Evolutionary conservation across 2,888 invertebrate species (phyloP), one percentile per base, ranked within the genome.

Genomic region (Venusia cambrica): DNA sequence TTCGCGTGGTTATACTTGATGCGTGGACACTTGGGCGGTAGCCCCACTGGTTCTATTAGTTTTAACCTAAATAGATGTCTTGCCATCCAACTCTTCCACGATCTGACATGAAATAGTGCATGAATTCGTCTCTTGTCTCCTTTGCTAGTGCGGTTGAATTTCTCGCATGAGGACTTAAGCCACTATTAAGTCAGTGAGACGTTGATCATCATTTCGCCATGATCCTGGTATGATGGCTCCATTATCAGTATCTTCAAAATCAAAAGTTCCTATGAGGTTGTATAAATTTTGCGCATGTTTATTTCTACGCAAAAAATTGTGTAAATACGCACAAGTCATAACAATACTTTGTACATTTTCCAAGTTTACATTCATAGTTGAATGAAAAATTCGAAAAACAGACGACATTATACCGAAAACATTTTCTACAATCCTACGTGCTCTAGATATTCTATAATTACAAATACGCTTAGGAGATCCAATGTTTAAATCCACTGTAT

Each of bases 341-440:
- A n/a, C n/a, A n/a, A n/a, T n/a, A n/a, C n/a, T n/a, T n/a, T n/a
- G n/a, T n/a, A n/a, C n/a, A n/a, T n/a, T n/a, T n/a, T n/a, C n/a
- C n/a, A n/a, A n/a, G n/a, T n/a, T n/a, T n/a, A n/a, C n/a, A n/a
- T n/a, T n/a, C n/a, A n/a, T n/a, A n/a, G n/a, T n/a, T n/a, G n/a
- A n/a, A n/a, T n/a, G n/a, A n/a, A 48, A 22, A 24, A 49, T 36
- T 33, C 46, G 26, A 42, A 43, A 46, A 27, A 38, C 37, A 26
- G 20, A 13, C 16, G 37, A 13, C 22, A 25, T 7, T 14, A 52
- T 45, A 18, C 42, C 47, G 31, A 47, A 40, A 4, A 13, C 22
- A 7, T 22, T 22, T 13, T 22, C 13, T 2, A 22, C 22, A 15
- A 45, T 21, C 32, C 42, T 30, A 12, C 47, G 37, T 14, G 14